Evolutionary conservation across 2,888 invertebrate species (phyloP).

Genomic region (Mamestra brassicae): DNA sequence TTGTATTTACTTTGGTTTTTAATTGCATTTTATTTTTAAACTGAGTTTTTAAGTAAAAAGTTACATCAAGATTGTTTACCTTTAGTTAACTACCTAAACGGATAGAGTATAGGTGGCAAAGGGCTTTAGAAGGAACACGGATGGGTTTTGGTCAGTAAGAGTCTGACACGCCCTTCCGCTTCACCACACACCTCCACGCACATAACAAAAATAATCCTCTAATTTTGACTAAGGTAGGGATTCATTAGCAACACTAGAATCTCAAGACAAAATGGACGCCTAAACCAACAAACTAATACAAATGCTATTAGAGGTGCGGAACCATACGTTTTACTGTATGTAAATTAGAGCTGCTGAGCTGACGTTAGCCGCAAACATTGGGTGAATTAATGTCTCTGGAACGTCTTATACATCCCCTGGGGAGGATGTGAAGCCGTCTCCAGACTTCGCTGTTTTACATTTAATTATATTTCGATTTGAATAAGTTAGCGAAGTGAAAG

Average conservation of each 20-base stretch:
- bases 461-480: conserved; percentile 58
- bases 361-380: conserved; percentile 83
- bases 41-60: too few species aligned
- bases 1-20: too few species aligned
- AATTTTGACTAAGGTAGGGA: background rate
- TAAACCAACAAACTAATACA: conserved; percentile 70
- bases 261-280: background rate
- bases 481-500: conserved; percentile 28
- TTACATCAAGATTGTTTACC: too few species aligned
- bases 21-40: too few species aligned
- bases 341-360: conserved; percentile 82
- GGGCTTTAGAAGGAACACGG: too few species aligned
- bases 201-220: too few species aligned
- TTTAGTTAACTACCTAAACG: too few species aligned
- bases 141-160: too few species aligned
- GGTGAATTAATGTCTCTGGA: conserved; percentile 81
- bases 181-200: too few species aligned
- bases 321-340: conserved; percentile 79
- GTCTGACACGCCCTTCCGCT: too few species aligned
- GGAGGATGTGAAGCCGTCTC: conserved; percentile 65
- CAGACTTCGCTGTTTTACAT: conserved; percentile 60
- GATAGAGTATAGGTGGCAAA: too few species aligned
- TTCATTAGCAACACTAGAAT: background rate
- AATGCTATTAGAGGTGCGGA: conserved; percentile 75
- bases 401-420: conserved; percentile 71